phyloP scores from a whole-genome alignment of 2,797 vertebrate species.

The Aeoliscus strigatus region DNA sequence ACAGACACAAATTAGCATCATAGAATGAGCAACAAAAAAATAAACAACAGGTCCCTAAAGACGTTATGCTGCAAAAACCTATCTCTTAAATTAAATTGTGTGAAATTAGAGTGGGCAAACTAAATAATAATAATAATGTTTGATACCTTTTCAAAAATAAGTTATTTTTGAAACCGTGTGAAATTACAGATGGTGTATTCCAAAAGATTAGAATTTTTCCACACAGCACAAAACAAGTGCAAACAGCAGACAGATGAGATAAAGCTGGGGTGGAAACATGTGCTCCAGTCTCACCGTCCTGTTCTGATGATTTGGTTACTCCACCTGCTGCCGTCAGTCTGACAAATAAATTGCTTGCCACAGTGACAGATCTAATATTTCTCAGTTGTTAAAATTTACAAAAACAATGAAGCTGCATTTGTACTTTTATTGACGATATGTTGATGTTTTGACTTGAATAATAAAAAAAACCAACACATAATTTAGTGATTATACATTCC shows the following conservation, averaged over 20 bases:
- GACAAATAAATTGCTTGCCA: slow-evolving; percentile 6
- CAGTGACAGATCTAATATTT: not conserved
- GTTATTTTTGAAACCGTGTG: slow-evolving; percentile 1
- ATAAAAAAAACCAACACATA: too few relatives aligned
- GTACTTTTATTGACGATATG: too few relatives aligned
- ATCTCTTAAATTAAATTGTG: too few relatives aligned
- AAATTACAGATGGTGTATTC: slow-evolving; percentile 21
- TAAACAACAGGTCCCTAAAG: too few relatives aligned
- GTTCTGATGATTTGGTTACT: slow-evolving; percentile 3
- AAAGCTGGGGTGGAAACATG: slow-evolving; percentile 34
- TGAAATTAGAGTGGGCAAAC: too few relatives aligned
- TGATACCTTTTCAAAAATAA: not conserved
- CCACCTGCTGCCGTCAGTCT: slow-evolving; percentile 6
- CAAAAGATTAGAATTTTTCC: slow-evolving; percentile 30
- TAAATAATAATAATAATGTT: too few relatives aligned
- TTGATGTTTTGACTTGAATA: too few relatives aligned
- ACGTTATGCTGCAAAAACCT: too few relatives aligned
- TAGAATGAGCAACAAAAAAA: too few relatives aligned
- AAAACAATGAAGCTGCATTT: too few relatives aligned
- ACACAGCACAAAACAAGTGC: slow-evolving; percentile 17
- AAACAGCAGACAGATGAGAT: slow-evolving; percentile 23
- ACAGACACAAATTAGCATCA: slow-evolving; percentile 7
- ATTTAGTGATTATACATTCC: too few relatives aligned
- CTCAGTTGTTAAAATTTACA: too few relatives aligned
- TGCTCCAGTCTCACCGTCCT: slow-evolving; percentile 36